Conservation (phyloP, 2,113 vertebrate species). For the Semnornis frantzii region DNA sequence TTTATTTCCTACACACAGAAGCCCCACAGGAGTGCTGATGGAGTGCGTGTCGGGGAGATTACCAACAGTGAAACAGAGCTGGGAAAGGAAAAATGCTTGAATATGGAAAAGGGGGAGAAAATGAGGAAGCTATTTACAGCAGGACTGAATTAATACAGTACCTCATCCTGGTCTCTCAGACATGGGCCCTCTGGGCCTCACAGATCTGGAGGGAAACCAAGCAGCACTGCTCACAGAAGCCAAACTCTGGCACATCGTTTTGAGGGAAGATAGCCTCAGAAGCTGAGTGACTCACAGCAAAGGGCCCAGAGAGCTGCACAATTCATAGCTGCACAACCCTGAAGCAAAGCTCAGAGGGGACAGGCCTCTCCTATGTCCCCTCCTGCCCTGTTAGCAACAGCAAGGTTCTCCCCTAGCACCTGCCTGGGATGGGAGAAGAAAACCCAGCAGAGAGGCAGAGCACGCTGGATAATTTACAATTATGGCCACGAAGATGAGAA, state of each 20-base stretch:
- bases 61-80: neutral
- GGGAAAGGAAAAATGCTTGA: slow-evolving; percentile 11
- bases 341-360: neutral
- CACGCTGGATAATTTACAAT: slow-evolving; percentile 2
- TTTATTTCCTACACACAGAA: slow-evolving; percentile 37
- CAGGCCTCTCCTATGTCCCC: neutral
- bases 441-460: neutral
- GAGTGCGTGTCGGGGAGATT: slow-evolving; percentile 19
- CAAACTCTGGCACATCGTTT: neutral
- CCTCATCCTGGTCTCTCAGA: neutral
- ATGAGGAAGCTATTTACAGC: neutral
- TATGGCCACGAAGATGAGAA: neutral
- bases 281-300: neutral
- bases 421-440: neutral
- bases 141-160: neutral
- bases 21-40: slow-evolving; percentile 53
- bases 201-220: neutral
- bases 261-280: neutral
- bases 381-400: neutral
- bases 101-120: neutral
- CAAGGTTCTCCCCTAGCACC: neutral
- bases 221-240: neutral
- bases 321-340: neutral
- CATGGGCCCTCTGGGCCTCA: neutral
- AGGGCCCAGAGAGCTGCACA: neutral